These are phyloP conservation scores for Pogoniulus pusillus DNA, from an alignment of 2,797 vertebrate genomes.

Conservation along the genomic window DNA sequence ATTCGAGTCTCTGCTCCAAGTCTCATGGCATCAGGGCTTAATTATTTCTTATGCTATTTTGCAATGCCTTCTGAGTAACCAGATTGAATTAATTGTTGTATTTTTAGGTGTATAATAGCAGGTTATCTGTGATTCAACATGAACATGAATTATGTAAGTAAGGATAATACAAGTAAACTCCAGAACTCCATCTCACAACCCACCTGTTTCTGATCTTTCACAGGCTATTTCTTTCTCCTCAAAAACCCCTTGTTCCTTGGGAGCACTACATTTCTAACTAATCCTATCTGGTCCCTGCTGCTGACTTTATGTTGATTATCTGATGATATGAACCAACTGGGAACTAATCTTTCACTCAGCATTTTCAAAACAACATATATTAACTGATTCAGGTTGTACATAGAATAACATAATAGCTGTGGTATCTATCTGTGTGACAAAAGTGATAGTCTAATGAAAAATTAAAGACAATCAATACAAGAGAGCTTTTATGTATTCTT, in stretches of 20 bases:
- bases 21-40: background rate
- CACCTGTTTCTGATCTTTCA: background rate
- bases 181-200: background rate
- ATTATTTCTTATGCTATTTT: background rate
- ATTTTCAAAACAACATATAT: background rate
- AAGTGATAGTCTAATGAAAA: background rate
- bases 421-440: background rate
- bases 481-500: background rate
- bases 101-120: conserved; percentile 4
- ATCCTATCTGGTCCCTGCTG: background rate
- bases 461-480: background rate
- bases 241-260: background rate
- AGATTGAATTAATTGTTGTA: background rate
- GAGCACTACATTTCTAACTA: background rate
- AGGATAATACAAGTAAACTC: background rate
- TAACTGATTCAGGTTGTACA: background rate
- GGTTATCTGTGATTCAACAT: background rate
- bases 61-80: background rate
- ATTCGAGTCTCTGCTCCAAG: background rate
- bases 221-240: background rate
- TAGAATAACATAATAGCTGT: background rate
- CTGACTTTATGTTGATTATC: background rate
- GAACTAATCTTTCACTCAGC: background rate
- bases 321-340: background rate
- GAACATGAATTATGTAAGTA: background rate